Evolutionary conservation across 2,113 vertebrate species (phyloP), one percentile per base, ranked within the genome.

Genomic region (Lagopus leucura): DNA sequence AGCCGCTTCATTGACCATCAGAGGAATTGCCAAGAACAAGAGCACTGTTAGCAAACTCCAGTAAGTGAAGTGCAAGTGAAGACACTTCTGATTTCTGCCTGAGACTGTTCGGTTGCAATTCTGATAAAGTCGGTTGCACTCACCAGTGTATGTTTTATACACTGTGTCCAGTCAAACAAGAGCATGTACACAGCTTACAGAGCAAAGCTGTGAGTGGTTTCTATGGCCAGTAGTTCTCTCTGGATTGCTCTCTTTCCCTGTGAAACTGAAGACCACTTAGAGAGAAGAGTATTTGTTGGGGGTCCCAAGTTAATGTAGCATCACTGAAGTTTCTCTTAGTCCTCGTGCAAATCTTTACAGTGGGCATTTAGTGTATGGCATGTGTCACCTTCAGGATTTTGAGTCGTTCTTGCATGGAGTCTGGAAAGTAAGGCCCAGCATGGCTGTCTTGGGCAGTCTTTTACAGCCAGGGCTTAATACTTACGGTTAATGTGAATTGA

Each of bases 171-270:
- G 32, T 12, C 14, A 50, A 47, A 54, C 17, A 73, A 2, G 28
- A 20, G 60, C 2, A 0, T 12, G 7, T 0, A 2, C 28, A 8
- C 43, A 24, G 11, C 20, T 61, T 61, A 38, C 17, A 63, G 47
- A 65, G 3, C 14, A 8, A 70, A 74, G 67, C 45, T 93, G 43
- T 32, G 63, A 54, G 6, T 3, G 0, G 30, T 22, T 70, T 71
- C 43, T 47, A 2, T 24, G 13, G 5, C 34, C 42, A 1, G 1
- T 6, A 32, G 42, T 25, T 32, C 24, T 28, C 32, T 50, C 30
- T 54, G 47, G 8, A 32, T 63, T 71, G 24, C 36, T 14, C 20
- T 32, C 13, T 67, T 84, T 72, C 52, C 28, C 28, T 77, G 55
- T 27, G 63, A 45, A 16, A 55, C 52, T 10, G 19, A 21, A 13